Base-by-base conservation (phyloP, 2,888 invertebrate species). In the Tanypteryx hageni region DNA sequence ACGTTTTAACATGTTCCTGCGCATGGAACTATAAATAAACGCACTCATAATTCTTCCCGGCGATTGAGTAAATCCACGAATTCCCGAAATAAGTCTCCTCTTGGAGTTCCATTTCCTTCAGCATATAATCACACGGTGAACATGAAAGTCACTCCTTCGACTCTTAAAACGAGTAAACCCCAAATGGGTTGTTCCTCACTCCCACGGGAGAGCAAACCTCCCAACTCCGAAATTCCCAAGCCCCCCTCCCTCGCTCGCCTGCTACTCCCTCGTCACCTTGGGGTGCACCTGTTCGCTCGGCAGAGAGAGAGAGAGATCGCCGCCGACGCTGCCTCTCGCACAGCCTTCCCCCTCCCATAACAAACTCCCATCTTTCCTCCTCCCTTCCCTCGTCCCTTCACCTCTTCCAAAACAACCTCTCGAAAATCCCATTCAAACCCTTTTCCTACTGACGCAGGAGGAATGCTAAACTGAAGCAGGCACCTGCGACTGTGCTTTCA, bases 351-450 rank as follows among this genome's bases (percentile, higher is more conserved):
- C 44, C 1, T 44, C 5, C 44, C 44, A 44, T 5, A 44, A 1
- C 44, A 3, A 44, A 44, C 44, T 5, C 44, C 44, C 44, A 44
- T 44, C 44, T 44, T 44, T 44, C 44, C 44, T 44, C 44, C 44
- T 44, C 44, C 44, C 44, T 5, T 5, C 44, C 44, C 44, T 44
- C 44, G 44, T 44, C 1, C 44, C 44, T 44, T 44, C 44, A 44
- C 44, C 44, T 27, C 76, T 27, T 11, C 22, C 22, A 27, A 76
- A 76, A 76, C 76, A 76, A 76, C 76, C 27, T 76, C 76, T 27
- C 76, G 68, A 76, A 76, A 76, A 76, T 76, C 76, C 76, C 76
- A 76, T 76, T 76, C 76, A 76, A 76, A 76, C 76, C 76, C 76
- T 76, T 76, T 76, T 76, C 22, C 76, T 76, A 27, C 76, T 68